phyloP scores from a whole-genome alignment of 2,797 vertebrate species.

The Cynodonichthys magdalenae region DNA sequence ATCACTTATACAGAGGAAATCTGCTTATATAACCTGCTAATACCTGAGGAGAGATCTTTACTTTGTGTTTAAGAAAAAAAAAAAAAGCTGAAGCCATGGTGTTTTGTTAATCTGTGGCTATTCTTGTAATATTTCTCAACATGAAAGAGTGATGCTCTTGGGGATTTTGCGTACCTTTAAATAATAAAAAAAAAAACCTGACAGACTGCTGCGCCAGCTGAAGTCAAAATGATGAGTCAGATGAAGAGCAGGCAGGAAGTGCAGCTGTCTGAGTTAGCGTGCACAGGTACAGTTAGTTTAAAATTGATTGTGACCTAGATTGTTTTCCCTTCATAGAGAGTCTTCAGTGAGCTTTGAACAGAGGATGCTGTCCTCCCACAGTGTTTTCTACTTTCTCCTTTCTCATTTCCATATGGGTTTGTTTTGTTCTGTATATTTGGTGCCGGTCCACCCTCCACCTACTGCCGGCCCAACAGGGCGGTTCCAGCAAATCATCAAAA shows the following conservation, averaged over 20 bases:
- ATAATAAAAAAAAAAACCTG: slow-evolving; percentile 6
- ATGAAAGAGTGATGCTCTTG: slow-evolving; percentile 19
- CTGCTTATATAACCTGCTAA: not conserved
- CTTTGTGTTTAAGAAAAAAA: not conserved
- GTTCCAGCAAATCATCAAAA: slow-evolving; percentile 22
- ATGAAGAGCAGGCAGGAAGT: slow-evolving; percentile 35
- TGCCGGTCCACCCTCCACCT: slow-evolving; percentile 30
- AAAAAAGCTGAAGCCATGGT: not conserved
- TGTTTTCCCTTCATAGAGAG: not conserved
- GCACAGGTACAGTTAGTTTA: slow-evolving; percentile 1
- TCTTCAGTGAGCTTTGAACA: not conserved
- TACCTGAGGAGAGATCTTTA: slow-evolving; percentile 9
- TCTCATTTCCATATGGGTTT: not conserved
- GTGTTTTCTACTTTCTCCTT: not conserved
- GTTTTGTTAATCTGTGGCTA: slow-evolving; percentile 19
- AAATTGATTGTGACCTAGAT: slow-evolving; percentile 1
- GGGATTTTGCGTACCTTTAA: slow-evolving; percentile 16
- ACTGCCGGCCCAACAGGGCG: slow-evolving; percentile 14
- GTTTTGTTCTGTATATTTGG: slow-evolving; percentile 5
- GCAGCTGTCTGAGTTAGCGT: slow-evolving; percentile 20
- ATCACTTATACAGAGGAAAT: slow-evolving; percentile 17
- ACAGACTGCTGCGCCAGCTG: slow-evolving; percentile 21
- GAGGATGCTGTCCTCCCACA: not conserved
- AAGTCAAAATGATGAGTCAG: slow-evolving; percentile 36
- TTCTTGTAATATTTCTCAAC: slow-evolving; percentile 25